Conservation (phyloP, 2,888 invertebrate genomes). For the Mycalesis mineus region DNA sequence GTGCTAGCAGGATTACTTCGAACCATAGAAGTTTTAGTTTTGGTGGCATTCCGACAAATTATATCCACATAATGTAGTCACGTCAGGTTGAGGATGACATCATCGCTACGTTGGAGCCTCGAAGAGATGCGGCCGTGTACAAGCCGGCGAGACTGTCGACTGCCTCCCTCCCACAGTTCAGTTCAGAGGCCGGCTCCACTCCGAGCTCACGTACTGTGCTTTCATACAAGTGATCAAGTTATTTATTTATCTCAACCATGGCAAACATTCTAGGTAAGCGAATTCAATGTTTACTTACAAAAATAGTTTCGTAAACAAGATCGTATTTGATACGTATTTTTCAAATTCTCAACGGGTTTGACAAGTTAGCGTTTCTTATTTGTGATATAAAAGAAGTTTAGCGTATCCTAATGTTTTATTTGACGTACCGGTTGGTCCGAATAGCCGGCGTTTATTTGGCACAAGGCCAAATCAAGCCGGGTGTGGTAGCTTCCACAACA, state of each 20-base stretch:
- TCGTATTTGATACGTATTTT: not conserved
- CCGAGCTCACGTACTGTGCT: slow-evolving; percentile 41
- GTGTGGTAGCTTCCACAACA: slow-evolving; percentile 49
- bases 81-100: slow-evolving; percentile 33
- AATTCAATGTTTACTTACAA: slow-evolving; percentile 17
- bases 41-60: slow-evolving; percentile 8
- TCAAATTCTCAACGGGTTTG: not conserved
- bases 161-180: slow-evolving; percentile 18
- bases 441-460: slow-evolving; percentile 61
- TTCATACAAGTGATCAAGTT: slow-evolving; percentile 38
- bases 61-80: slow-evolving; percentile 12
- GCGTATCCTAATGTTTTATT: slow-evolving; percentile 25
- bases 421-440: slow-evolving; percentile 42
- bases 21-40: not conserved
- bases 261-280: slow-evolving; percentile 68
- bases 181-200: slow-evolving; percentile 51
- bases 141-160: slow-evolving; percentile 11
- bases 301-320: slow-evolving; percentile 15
- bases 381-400: not conserved
- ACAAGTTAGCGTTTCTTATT: not conserved
- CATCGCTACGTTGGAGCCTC: slow-evolving; percentile 33
- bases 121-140: slow-evolving; percentile 29
- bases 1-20: not conserved
- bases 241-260: slow-evolving; percentile 46
- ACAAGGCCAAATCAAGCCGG: slow-evolving; percentile 58